These are phyloP conservation scores for Thymelicus lineola DNA, from an alignment of 2,888 invertebrate genomes.

Conservation along the genomic window DNA sequence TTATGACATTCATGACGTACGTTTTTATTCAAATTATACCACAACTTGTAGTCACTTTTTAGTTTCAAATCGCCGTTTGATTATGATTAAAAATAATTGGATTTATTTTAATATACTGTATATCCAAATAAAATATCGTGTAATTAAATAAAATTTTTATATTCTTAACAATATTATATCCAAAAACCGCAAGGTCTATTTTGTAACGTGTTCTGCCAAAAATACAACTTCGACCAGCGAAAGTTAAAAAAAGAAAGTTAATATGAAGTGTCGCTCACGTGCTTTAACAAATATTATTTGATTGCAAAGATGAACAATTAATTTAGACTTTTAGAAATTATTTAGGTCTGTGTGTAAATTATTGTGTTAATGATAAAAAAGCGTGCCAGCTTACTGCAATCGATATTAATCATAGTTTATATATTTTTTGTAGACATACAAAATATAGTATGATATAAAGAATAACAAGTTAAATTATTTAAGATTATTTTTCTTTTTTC, in stretches of 20 bases:
- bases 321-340: neutral
- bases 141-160: neutral
- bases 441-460: too few species aligned
- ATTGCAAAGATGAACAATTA: neutral
- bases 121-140: neutral
- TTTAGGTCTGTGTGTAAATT: neutral
- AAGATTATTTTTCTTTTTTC: constrained; percentile 52
- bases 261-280: constrained; percentile 5
- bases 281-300: neutral
- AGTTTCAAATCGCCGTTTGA: neutral
- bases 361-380: neutral
- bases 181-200: neutral
- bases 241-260: constrained; percentile 6
- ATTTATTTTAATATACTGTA: neutral
- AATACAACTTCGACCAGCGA: constrained; percentile 4
- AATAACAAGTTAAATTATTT: too few species aligned
- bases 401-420: too few species aligned
- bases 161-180: neutral
- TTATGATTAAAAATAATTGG: too few species aligned
- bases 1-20: constrained; percentile 1
- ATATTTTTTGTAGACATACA: too few species aligned
- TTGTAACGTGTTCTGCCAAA: constrained; percentile 5
- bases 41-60: neutral
- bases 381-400: too few species aligned
- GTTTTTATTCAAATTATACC: constrained; percentile 2